Percentiles rank a stretch among this genome's conserved stretches.
Conservation (phyloP, 2,888 invertebrate genomes). For the Amphipoea lucens region DNA sequence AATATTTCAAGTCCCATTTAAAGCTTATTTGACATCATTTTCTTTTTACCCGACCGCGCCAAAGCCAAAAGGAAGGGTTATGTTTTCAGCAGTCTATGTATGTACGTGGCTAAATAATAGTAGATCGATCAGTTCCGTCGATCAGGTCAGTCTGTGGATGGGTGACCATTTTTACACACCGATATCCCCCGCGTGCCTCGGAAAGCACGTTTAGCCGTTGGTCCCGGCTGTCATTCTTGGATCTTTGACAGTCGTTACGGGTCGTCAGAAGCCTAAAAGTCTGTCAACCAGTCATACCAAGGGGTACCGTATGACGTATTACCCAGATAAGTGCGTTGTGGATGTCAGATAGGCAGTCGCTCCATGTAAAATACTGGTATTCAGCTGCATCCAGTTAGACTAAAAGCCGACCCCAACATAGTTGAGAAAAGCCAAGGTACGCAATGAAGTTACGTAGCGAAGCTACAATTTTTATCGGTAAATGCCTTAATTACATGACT, state of each 20-base stretch:
- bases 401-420: not conserved
- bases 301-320: too few species aligned
- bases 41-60: not conserved
- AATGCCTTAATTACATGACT: not conserved
- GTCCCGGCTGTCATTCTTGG: too few species aligned
- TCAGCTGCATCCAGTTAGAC: not conserved
- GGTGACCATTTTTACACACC: too few species aligned
- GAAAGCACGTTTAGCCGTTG: not conserved
- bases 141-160: not conserved
- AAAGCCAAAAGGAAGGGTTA: not conserved
- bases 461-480: not conserved
- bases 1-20: constrained; percentile 2
- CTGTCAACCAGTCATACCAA: too few species aligned
- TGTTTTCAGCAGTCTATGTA: not conserved
- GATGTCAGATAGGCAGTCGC: not conserved
- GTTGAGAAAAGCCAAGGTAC: not conserved
- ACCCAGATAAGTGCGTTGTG: not conserved
- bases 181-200: too few species aligned
- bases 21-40: not conserved
- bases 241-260: too few species aligned
- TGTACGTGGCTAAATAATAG: not conserved
- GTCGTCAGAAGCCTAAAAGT: too few species aligned
- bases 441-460: not conserved
- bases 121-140: too few species aligned
- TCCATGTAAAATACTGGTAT: not conserved